Conservation (phyloP, 1,140 invertebrate genomes). For the Drosophila ananassae region DNA sequence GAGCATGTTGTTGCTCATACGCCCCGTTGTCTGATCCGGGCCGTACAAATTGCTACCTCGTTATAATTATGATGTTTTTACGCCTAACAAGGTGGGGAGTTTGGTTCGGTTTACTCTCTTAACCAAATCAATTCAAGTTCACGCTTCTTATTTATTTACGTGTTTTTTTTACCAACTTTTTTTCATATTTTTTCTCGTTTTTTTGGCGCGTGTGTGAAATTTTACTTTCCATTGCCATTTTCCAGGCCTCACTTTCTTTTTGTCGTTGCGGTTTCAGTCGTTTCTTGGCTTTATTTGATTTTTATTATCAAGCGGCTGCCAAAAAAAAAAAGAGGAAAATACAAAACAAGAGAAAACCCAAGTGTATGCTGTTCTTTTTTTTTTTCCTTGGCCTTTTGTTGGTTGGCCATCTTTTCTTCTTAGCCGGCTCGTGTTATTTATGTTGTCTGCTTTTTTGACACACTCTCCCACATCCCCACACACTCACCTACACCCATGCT, state of each 20-base stretch:
- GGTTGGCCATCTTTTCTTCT: slow-evolving; percentile 42
- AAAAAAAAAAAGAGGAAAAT: background rate
- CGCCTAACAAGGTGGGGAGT: slow-evolving; percentile 41
- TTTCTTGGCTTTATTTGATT: slow-evolving; percentile 70
- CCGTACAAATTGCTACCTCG: slow-evolving; percentile 70
- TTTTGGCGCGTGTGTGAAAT: slow-evolving; percentile 65
- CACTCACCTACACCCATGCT: slow-evolving; percentile 12
- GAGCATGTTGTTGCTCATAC: slow-evolving; percentile 59
- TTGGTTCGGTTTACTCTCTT: slow-evolving; percentile 10
- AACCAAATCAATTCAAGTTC: slow-evolving; percentile 80
- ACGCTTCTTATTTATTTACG: slow-evolving; percentile 61
- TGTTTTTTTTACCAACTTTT: slow-evolving; percentile 11
- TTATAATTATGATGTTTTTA: slow-evolving; percentile 80
- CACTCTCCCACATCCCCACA: slow-evolving; percentile 26
- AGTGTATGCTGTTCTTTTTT: slow-evolving; percentile 15
- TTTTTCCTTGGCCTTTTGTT: slow-evolving; percentile 39
- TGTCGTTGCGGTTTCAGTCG: slow-evolving; percentile 43
- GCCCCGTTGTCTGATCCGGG: slow-evolving; percentile 51
- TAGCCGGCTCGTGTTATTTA: slow-evolving; percentile 64
- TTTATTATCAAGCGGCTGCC: slow-evolving; percentile 63
- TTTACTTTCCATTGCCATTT: slow-evolving; percentile 51
- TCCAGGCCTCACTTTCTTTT: slow-evolving; percentile 30
- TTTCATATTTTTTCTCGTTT: background rate
- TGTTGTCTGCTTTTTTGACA: slow-evolving; percentile 67
- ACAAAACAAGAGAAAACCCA: slow-evolving; percentile 21